These are phyloP conservation scores for Quiscalus mexicanus DNA, from an alignment of 2,113 vertebrate genomes.

Conservation along the genomic window DNA sequence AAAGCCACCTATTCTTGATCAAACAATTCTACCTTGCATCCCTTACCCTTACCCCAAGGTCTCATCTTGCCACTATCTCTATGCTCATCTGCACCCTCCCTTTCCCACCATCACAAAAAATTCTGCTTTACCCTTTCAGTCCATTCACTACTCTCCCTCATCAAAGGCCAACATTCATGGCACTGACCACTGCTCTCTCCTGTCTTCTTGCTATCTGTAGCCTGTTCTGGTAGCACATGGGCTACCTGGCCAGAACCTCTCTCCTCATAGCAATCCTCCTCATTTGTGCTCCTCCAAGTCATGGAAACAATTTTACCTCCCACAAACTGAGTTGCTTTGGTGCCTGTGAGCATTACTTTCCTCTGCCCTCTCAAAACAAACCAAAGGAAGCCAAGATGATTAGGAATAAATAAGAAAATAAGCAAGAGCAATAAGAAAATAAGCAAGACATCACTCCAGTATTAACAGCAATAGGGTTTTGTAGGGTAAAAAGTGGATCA, in stretches of 20 bases:
- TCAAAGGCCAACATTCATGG: neutral
- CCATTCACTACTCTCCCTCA: neutral
- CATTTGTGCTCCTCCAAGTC: neutral
- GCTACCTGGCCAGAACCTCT: neutral
- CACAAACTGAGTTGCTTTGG: neutral
- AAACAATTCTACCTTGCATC: rapidly evolving
- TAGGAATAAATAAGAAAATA: neutral
- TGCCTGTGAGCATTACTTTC: neutral
- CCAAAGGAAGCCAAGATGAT: neutral
- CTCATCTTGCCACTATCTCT: neutral
- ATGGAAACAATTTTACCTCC: neutral
- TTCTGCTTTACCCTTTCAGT: neutral
- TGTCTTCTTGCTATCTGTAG: neutral
- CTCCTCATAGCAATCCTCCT: neutral
- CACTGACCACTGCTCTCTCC: neutral
- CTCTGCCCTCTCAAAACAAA: neutral
- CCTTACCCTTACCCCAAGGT: neutral
- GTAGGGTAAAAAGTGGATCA: neutral
- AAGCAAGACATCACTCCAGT: neutral
- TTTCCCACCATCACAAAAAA: neutral
- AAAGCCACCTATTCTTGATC: neutral
- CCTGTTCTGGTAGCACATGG: neutral
- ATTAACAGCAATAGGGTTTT: neutral
- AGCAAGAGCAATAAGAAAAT: neutral
- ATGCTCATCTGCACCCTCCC: neutral